phyloP scores from a whole-genome alignment of 2,797 vertebrate species.

The Catostomus latipinnis region DNA sequence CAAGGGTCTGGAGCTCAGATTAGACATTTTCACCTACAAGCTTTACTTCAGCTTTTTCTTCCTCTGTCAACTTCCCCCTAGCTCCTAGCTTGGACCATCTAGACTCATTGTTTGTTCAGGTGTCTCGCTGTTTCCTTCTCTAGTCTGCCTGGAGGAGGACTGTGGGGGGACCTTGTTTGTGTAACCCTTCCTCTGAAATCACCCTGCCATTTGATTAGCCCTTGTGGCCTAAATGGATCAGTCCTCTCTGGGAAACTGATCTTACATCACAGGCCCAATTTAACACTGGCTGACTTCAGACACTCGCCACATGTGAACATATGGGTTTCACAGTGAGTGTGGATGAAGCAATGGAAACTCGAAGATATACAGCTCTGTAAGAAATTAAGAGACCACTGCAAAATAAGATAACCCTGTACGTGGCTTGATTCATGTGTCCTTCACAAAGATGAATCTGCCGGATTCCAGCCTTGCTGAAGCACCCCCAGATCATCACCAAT shows the following conservation, averaged over 20 bases:
- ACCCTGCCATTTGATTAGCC: slow-evolving; percentile 21
- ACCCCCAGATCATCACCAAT: too few relatives aligned
- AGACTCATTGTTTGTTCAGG: slow-evolving; percentile 59
- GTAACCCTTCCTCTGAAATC: slow-evolving; percentile 50
- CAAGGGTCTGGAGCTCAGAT: neutral
- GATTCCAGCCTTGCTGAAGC: too few relatives aligned
- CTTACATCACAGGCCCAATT: neutral
- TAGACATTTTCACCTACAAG: neutral
- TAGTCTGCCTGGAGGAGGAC: slow-evolving; percentile 29
- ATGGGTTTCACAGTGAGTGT: neutral
- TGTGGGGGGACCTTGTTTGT: slow-evolving; percentile 37
- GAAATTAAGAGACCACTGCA: too few relatives aligned
- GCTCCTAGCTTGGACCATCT: neutral
- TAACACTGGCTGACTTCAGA: neutral
- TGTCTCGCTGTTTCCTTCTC: slow-evolving; percentile 40
- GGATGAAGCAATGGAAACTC: too few relatives aligned
- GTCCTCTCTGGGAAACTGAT: slow-evolving; percentile 19
- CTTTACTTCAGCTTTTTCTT: neutral
- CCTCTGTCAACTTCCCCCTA: neutral
- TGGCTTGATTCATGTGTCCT: too few relatives aligned
- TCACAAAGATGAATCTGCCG: too few relatives aligned
- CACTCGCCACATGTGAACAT: slow-evolving; percentile 18
- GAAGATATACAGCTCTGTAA: too few relatives aligned
- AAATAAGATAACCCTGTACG: too few relatives aligned
- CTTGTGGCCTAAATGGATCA: slow-evolving; percentile 18